Evolutionary conservation across 2,888 invertebrate species (phyloP).

Genomic region (Lasioglossum malachurum): DNA sequence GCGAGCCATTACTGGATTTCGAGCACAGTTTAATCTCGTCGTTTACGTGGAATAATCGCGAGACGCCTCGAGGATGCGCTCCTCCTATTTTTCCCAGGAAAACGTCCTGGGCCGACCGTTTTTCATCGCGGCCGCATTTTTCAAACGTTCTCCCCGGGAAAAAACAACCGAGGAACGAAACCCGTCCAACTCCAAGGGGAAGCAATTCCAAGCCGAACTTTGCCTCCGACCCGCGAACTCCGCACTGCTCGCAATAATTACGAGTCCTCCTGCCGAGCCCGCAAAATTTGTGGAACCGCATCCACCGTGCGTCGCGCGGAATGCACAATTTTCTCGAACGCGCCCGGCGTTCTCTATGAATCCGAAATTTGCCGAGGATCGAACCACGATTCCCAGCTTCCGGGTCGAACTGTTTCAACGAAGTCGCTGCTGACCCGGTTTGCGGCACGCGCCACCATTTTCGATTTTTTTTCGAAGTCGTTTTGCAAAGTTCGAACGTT

Average conservation of each 20-base stretch:
- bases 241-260: slow-evolving; percentile 31
- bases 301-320: slow-evolving; percentile 10
- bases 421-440: background rate
- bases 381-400: slow-evolving; percentile 10
- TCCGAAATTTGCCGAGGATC: background rate
- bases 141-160: background rate
- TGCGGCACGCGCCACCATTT: background rate
- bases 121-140: slow-evolving; percentile 14
- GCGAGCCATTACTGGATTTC: slow-evolving; percentile 51
- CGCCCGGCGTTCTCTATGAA: slow-evolving; percentile 9
- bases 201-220: background rate
- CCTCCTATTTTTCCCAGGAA: slow-evolving; percentile 19
- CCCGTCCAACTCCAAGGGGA: background rate
- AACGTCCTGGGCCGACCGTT: background rate
- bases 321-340: slow-evolving; percentile 19
- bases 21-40: slow-evolving; percentile 63
- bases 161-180: slow-evolving; percentile 6
- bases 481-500: background rate
- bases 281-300: slow-evolving; percentile 22
- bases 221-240: background rate
- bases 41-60: slow-evolving; percentile 64
- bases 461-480: background rate
- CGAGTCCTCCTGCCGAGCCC: background rate
- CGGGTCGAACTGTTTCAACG: background rate
- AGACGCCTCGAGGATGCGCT: slow-evolving; percentile 49